A percentile compares a stretch with the other conserved stretches of the same genome.
These are phyloP conservation scores for Azemiops feae DNA, from an alignment of 2,113 vertebrate species.

Conservation along the genomic window DNA sequence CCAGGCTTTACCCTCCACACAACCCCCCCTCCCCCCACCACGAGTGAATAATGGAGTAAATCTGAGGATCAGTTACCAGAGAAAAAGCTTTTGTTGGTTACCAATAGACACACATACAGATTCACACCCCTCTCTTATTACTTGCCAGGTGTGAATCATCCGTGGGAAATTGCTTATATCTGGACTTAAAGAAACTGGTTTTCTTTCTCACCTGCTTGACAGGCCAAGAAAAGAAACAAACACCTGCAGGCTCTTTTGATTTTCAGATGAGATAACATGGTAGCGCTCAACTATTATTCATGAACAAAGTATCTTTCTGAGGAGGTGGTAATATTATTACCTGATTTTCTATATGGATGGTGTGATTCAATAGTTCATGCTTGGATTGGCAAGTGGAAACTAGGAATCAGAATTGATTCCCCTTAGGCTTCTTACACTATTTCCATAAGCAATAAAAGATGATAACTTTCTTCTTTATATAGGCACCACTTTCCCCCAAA, in stretches of 20 bases:
- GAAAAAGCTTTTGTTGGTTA: slow-evolving; percentile 45
- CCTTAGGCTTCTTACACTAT: not conserved
- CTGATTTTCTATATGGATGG: not conserved
- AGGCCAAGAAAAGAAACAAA: not conserved
- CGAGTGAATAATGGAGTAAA: slow-evolving; percentile 15
- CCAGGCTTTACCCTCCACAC: not conserved
- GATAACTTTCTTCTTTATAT: not conserved
- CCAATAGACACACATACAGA: not conserved
- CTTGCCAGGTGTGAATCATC: not conserved
- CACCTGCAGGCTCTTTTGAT: not conserved
- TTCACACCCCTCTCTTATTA: not conserved
- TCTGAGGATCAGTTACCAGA: slow-evolving; percentile 17
- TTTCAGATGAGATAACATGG: not conserved
- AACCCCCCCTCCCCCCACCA: not conserved
- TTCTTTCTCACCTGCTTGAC: not conserved
- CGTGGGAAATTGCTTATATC: not conserved
- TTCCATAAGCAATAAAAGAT: not conserved
- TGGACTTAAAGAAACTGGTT: not conserved
- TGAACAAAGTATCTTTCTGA: not conserved
- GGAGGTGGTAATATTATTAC: not conserved
- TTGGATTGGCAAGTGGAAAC: not conserved
- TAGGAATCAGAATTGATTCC: not conserved
- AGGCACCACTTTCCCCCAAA: not conserved
- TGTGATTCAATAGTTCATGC: not conserved
- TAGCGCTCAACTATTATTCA: not conserved